Conservation (phyloP, 2,888 invertebrate species). For the Brenthis daphne region DNA sequence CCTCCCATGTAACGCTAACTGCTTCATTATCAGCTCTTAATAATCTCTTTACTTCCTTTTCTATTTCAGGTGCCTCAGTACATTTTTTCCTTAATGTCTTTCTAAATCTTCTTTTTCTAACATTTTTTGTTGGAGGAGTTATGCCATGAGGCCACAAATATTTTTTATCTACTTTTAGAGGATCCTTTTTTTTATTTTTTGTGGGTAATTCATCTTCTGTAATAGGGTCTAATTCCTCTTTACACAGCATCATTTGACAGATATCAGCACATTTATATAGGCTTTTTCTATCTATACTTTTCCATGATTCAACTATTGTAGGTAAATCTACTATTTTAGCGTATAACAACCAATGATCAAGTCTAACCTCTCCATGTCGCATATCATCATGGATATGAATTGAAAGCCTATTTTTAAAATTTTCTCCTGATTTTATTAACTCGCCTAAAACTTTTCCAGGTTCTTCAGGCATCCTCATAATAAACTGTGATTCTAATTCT, state of each 20-base stretch:
- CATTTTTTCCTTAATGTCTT: constrained; percentile 98
- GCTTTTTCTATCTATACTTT: constrained; percentile 97
- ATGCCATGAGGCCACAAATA: constrained; percentile 97
- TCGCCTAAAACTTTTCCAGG: constrained; percentile 88
- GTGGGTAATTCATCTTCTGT: constrained; percentile 89
- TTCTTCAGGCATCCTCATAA: constrained; percentile 90
- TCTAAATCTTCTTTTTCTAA: constrained; percentile 94
- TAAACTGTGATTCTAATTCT: constrained; percentile 92
- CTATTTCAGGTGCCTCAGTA: constrained; percentile 98
- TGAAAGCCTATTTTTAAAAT: constrained; percentile 91
- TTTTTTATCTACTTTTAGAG: constrained; percentile 92
- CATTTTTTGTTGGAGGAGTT: constrained; percentile 97
- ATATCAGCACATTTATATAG: constrained; percentile 99
- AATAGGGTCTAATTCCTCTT: constrained; percentile 91
- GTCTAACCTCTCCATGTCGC: constrained; percentile 92
- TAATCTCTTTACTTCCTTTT: constrained; percentile 97
- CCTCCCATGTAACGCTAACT: constrained; percentile 92
- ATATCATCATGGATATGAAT: constrained; percentile 94
- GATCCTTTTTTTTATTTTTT: constrained; percentile 92
- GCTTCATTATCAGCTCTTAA: constrained; percentile 96
- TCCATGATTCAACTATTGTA: constrained; percentile 94
- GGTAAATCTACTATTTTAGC: constrained; percentile 96
- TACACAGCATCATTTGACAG: constrained; percentile 94
- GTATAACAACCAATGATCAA: constrained; percentile 93
- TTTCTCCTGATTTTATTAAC: constrained; percentile 87